These are phyloP conservation scores for Indicator maculatus DNA, from an alignment of 2,113 vertebrate species.

Conservation along the genomic window DNA sequence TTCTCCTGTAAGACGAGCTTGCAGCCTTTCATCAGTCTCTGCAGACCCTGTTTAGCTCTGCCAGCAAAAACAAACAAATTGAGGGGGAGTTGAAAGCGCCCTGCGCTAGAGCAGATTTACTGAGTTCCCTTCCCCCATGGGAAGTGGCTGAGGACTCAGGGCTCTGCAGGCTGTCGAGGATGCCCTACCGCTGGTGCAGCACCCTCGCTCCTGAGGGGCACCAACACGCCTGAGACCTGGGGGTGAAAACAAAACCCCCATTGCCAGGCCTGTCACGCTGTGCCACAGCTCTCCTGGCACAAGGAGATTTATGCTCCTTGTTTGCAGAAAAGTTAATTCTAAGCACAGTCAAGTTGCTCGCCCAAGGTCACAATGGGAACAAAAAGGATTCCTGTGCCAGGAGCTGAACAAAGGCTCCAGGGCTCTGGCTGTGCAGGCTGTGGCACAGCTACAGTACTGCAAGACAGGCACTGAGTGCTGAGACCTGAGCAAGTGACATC, in stretches of 20 bases:
- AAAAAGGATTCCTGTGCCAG: not conserved
- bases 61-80: not conserved
- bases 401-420: not conserved
- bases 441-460: not conserved
- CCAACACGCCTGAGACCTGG: accelerated
- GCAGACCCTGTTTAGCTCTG: not conserved
- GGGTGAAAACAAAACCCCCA: not conserved
- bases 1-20: not conserved
- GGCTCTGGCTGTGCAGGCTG: not conserved
- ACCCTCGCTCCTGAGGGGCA: no score
- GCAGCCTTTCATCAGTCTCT: not conserved
- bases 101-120: not conserved
- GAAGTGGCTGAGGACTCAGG: accelerated
- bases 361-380: not conserved
- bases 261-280: accelerated
- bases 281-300: accelerated
- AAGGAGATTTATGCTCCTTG: accelerated
- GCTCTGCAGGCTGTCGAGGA: accelerated
- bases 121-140: not conserved
- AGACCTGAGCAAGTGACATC: no score
- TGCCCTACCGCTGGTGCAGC: not conserved
- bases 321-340: constrained; percentile 32
- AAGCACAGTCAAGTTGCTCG: not conserved
- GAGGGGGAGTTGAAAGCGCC: not conserved
- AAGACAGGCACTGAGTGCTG: accelerated